phyloP scores from a whole-genome alignment of 2,797 vertebrate species.

The Chloroceryle amazona region DNA sequence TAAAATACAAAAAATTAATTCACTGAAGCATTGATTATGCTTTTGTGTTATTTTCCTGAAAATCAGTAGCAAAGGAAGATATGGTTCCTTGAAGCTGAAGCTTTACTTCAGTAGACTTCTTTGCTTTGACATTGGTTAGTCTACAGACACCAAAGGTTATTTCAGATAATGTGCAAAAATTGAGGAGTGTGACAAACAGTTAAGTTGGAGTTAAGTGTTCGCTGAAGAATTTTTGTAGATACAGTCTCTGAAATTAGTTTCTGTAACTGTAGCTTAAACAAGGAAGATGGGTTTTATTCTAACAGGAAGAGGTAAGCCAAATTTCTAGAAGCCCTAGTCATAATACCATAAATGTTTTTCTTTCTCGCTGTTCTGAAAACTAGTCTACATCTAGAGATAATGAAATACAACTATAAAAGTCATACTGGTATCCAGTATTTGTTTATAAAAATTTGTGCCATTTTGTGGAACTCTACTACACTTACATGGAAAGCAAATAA shows the following conservation, averaged over 20 bases:
- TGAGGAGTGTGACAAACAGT: background rate
- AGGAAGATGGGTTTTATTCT: background rate
- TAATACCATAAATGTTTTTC: background rate
- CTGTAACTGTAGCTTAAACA: background rate
- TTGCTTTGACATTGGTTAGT: background rate
- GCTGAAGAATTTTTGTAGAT: background rate
- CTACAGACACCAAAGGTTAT: background rate
- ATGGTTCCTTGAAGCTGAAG: background rate
- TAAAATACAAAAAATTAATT: background rate
- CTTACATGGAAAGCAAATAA: background rate
- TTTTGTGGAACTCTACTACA: background rate
- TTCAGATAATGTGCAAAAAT: background rate
- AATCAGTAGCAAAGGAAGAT: background rate
- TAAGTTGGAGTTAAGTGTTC: background rate
- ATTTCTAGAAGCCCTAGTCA: background rate
- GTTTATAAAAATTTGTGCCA: background rate
- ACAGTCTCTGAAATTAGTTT: background rate
- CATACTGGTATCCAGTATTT: background rate
- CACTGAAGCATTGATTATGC: background rate
- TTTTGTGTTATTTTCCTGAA: background rate
- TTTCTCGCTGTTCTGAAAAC: background rate
- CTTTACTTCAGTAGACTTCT: background rate
- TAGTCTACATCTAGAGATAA: background rate
- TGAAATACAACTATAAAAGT: background rate
- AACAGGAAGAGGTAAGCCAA: constrained; percentile 26